A percentile compares a stretch with the other conserved stretches of the same genome.
Evolutionary conservation across 2,113 vertebrate species (phyloP).

Genomic region (Anser brachyrhynchus): DNA sequence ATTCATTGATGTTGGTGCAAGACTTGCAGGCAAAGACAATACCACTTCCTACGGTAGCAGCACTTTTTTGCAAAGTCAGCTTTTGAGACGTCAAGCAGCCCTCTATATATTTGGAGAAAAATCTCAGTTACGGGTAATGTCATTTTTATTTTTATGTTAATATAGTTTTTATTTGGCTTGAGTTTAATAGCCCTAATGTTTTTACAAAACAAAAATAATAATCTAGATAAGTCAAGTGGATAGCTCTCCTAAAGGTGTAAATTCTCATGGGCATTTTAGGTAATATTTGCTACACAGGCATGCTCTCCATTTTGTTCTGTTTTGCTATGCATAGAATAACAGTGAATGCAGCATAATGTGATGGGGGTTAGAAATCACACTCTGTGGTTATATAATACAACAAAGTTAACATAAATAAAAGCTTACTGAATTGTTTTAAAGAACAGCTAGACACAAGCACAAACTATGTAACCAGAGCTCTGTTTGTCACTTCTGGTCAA

Average conservation of each 20-base stretch:
- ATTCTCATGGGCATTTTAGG: background rate
- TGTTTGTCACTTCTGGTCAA: background rate
- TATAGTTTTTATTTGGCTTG: background rate
- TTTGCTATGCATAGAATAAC: background rate
- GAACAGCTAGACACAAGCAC: background rate
- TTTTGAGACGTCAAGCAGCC: constrained; percentile 92
- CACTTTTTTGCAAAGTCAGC: constrained; percentile 87
- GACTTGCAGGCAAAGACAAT: constrained; percentile 89
- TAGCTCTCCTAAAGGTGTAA: background rate
- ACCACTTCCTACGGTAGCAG: constrained; percentile 83
- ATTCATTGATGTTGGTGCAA: constrained; percentile 85
- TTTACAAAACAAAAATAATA: background rate
- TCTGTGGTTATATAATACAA: background rate
- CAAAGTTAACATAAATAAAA: background rate
- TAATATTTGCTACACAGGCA: background rate
- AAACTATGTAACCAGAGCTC: background rate
- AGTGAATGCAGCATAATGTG: background rate
- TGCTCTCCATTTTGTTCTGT: background rate
- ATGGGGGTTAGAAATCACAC: background rate
- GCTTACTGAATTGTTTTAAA: background rate
- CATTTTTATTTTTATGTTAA: background rate
- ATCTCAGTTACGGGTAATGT: constrained; percentile 92
- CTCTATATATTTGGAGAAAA: constrained; percentile 98
- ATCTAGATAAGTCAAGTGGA: background rate
- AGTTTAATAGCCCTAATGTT: background rate